Conservation (phyloP, 1,140 invertebrate genomes). For the Papilio dardanus region DNA sequence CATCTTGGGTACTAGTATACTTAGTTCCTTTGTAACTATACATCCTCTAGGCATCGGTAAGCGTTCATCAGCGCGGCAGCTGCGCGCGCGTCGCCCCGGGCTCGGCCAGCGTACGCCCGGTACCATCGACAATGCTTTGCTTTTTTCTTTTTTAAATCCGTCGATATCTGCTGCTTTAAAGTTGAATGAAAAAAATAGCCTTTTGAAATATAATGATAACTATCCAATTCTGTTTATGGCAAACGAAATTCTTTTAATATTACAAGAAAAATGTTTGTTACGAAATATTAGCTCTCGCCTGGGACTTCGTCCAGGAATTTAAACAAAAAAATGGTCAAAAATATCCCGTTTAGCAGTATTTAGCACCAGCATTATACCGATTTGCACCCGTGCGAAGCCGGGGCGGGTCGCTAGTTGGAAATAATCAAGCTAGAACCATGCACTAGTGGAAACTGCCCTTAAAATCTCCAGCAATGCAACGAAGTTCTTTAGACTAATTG, state of each 20-base stretch:
- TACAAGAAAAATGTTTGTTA: no score
- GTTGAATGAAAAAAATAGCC: not conserved
- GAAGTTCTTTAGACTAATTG: not conserved
- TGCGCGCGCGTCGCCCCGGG: slow-evolving; percentile 56
- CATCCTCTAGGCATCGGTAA: slow-evolving; percentile 39
- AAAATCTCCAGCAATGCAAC: not conserved
- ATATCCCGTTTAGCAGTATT: no score
- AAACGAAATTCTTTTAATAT: no score
- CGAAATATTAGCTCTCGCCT: no score
- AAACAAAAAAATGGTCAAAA: no score
- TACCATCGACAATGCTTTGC: slow-evolving; percentile 32
- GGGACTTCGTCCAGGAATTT: no score
- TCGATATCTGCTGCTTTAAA: slow-evolving; percentile 23
- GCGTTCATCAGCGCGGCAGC: slow-evolving; percentile 57
- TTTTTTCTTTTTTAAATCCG: slow-evolving; percentile 22
- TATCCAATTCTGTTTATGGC: no score
- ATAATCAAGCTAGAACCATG: no score
- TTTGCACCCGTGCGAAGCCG: no score
- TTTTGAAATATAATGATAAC: not conserved
- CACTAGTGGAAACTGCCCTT: not conserved
- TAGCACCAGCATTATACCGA: no score
- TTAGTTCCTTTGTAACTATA: slow-evolving; percentile 25
- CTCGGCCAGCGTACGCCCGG: slow-evolving; percentile 31
- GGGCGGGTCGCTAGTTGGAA: no score
- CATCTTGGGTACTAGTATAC: not conserved